Base-by-base conservation (phyloP, 2,113 vertebrate genomes). In the Sinocyclocheilus anshuiensis region DNA sequence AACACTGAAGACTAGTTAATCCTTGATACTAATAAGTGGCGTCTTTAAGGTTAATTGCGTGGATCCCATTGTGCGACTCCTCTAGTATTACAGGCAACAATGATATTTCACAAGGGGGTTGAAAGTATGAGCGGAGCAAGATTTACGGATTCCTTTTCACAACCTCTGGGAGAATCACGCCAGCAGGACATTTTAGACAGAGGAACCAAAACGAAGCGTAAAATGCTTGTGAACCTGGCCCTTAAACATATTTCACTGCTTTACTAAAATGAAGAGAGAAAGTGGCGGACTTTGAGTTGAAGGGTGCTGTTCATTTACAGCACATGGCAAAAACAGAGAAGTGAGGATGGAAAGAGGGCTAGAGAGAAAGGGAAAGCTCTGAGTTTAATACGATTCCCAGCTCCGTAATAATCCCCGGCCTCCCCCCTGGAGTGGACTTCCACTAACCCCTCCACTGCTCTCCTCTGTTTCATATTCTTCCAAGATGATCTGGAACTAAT, bases 401-500 rank as follows among this genome's bases (percentile, higher is more conserved):
- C 86, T 84, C 57, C 71, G 89, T 89, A 92, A 92, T 91, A 91
- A 87, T 89, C 88, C 85, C 83, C 81, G 88, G 87, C 76, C 89
- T 85, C 86, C 85, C 87, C 89, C 85, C 77, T 80, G 87, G 88
- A 80, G 87, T 90, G 88, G 87, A 92, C 91, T 92, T 90, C 86
- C 88, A 88, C 88, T 84, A 91, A 92, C 92, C 87, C 89, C 88
- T 82, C 82, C 45, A 55, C 83, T 75, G 71, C 45, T 55, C 85
- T 85, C 77, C 39, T 91, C 86, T 72, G 84, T 89, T 93, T 93
- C 88, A 92, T 89, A 89, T 55, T 80, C 88, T 89, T 93, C 88
- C 92, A 94, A 91, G 89, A 91, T 87, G 89, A 92, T 89, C 89
- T 93, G 93, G 92, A 94, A 92, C 91, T 91, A 94, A 94, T 92